These are phyloP conservation scores for Netelia melanura DNA, from an alignment of 2,888 invertebrate genomes.

Conservation along the genomic window DNA sequence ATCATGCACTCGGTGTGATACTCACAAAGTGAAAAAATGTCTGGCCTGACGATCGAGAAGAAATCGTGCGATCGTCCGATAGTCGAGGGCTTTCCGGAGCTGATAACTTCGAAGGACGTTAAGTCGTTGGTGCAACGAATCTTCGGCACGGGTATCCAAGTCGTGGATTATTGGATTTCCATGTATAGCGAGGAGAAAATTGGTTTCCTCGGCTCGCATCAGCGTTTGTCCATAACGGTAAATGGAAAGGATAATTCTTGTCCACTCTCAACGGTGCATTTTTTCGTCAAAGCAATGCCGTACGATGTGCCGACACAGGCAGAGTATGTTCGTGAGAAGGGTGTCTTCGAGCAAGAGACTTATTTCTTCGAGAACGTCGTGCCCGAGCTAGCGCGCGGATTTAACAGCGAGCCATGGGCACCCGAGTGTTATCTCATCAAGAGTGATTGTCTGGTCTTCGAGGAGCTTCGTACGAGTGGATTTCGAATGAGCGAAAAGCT, in stretches of 20 bases:
- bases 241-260: slow-evolving; percentile 43
- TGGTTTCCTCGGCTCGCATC: slow-evolving; percentile 78
- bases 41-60: slow-evolving; percentile 18
- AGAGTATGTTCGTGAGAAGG: slow-evolving; percentile 85
- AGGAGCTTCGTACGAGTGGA: slow-evolving; percentile 81
- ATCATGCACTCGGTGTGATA: not conserved
- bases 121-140: slow-evolving; percentile 45
- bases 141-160: slow-evolving; percentile 58
- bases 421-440: slow-evolving; percentile 80
- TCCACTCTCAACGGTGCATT: slow-evolving; percentile 72
- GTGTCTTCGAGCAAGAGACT: slow-evolving; percentile 86
- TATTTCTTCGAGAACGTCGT: slow-evolving; percentile 84
- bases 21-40: slow-evolving; percentile 33
- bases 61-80: not conserved
- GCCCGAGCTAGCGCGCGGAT: slow-evolving; percentile 81
- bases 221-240: slow-evolving; percentile 70
- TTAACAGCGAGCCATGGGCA: slow-evolving; percentile 77
- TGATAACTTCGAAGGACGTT: slow-evolving; percentile 61
- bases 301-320: slow-evolving; percentile 85
- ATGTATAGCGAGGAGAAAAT: slow-evolving; percentile 77
- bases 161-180: slow-evolving; percentile 71
- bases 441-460: slow-evolving; percentile 81
- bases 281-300: slow-evolving; percentile 88
- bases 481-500: slow-evolving; percentile 74
- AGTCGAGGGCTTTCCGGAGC: slow-evolving; percentile 9